Conservation (phyloP, 2,113 vertebrate genomes). For the Opisthocomus hoazin region DNA sequence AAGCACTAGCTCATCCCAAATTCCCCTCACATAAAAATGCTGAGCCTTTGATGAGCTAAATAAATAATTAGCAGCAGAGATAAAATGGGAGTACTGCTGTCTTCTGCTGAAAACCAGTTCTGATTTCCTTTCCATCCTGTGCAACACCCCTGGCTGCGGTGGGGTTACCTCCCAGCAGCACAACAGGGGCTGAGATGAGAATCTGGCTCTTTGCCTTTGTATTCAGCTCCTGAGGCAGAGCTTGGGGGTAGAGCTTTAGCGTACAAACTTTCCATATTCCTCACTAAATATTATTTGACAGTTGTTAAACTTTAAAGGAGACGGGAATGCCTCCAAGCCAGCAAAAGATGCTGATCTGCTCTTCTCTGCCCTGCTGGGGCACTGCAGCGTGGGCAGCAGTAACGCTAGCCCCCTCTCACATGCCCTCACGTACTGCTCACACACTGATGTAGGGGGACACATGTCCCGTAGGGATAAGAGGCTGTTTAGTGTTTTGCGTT, state of each 20-base stretch:
- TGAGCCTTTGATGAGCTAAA: background rate
- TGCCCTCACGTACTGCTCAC: background rate
- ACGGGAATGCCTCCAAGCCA: background rate
- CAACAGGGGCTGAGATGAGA: background rate
- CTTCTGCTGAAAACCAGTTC: background rate
- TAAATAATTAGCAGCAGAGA: background rate
- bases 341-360: background rate
- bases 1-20: background rate
- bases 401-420: background rate
- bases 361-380: background rate
- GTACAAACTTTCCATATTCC: background rate
- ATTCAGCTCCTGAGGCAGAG: background rate
- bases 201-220: background rate
- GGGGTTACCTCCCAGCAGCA: background rate
- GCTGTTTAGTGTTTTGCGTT: background rate
- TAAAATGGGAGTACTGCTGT: background rate
- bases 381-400: background rate
- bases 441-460: background rate
- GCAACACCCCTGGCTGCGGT: background rate
- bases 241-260: background rate
- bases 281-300: background rate
- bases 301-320: background rate
- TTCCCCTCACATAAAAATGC: background rate
- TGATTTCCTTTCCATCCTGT: background rate
- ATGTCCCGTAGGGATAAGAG: background rate